Base-by-base conservation (phyloP, 2,113 vertebrate genomes). In the Gymnocephalus cernua region DNA sequence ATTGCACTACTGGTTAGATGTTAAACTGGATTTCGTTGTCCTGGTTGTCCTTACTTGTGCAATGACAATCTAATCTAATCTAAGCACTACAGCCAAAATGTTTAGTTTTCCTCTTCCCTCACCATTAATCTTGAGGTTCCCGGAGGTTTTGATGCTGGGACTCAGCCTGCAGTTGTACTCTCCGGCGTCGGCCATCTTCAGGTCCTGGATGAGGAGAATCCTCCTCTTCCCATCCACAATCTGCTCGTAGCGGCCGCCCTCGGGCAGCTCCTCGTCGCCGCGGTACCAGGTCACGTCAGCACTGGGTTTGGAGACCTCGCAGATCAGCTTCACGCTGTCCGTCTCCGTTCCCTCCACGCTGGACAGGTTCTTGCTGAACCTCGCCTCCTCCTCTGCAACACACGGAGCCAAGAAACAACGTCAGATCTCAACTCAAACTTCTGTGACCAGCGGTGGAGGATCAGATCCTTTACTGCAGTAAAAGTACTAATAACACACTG, bases 351-450 rank as follows among this genome's bases (percentile, higher is more conserved):
- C 97, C 88, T 99, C 98, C 82, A 98, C 92, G 35, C 98, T 97
- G 83, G 95, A 90, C 84, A 99, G 95, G 92, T 99, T 98, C 96
- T 99, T 99, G 25, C 96, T 97, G 93, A 99, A 99, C 86, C 96
- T 87, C 14, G 97, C 93, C 86, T 97, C 98, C 93, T 99, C 98
- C 95, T 99, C 98, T 99, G 94, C 57, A 83, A 29, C 38, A 11
- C 38, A 41, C 38, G 9, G 10, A 41, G 38, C 0, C 14, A 65
- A 1, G 18, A 32, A 12, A 25, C n/a, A 4, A 15, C 16, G 16
- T 23, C 38, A 32, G 6, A 70, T 2, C 19, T 38, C 19, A 18
- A 32, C 32, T 32, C 32, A 32, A 6, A 32, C 32, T 6, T 32
- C 32, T 32, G 32, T 32, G 32, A 32, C 32, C 32, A 32, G 32